Evolutionary conservation across 1,140 invertebrate genomes (phyloP).

Genomic region (Drosophila rufa): DNA sequence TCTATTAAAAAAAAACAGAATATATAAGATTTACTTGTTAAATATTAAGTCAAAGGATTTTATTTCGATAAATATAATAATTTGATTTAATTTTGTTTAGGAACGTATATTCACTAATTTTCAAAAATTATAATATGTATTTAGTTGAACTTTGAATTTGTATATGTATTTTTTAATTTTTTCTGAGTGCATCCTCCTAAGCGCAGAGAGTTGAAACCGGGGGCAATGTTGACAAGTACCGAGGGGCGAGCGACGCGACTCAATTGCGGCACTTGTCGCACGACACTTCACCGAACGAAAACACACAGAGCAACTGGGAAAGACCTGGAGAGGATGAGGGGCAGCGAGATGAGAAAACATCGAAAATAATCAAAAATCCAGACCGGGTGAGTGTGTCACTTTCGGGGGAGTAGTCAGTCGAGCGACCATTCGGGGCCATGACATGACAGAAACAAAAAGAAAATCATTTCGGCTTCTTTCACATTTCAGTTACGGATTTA

Average conservation of each 20-base stretch:
- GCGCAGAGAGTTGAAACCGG: neutral
- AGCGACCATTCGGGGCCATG: slow-evolving; percentile 57
- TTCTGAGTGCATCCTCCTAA: neutral
- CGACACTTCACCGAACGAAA: slow-evolving; percentile 62
- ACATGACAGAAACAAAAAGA: slow-evolving; percentile 67
- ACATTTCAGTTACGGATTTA: slow-evolving; percentile 63
- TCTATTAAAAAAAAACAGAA: too few species aligned
- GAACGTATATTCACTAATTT: too few species aligned
- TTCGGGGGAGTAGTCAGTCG: slow-evolving; percentile 62
- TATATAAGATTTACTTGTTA: too few species aligned
- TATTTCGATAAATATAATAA: too few species aligned
- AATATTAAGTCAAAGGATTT: too few species aligned
- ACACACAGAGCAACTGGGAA: slow-evolving; percentile 11
- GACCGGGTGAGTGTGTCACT: slow-evolving; percentile 61
- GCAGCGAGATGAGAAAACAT: slow-evolving; percentile 38
- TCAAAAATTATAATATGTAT: too few species aligned
- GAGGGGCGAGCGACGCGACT: slow-evolving; percentile 56
- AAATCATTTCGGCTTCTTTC: slow-evolving; percentile 37
- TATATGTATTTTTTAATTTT: neutral
- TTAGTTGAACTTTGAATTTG: too few species aligned
- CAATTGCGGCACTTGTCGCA: slow-evolving; percentile 82
- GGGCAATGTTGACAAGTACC: slow-evolving; percentile 62
- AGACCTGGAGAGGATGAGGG: slow-evolving; percentile 1
- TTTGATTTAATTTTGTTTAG: too few species aligned
- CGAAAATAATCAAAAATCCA: slow-evolving; percentile 49